A percentile compares a stretch with the other conserved stretches of the same genome.
Conservation (phyloP, 2,113 vertebrate species). For the Gracilinanus agilis region DNA sequence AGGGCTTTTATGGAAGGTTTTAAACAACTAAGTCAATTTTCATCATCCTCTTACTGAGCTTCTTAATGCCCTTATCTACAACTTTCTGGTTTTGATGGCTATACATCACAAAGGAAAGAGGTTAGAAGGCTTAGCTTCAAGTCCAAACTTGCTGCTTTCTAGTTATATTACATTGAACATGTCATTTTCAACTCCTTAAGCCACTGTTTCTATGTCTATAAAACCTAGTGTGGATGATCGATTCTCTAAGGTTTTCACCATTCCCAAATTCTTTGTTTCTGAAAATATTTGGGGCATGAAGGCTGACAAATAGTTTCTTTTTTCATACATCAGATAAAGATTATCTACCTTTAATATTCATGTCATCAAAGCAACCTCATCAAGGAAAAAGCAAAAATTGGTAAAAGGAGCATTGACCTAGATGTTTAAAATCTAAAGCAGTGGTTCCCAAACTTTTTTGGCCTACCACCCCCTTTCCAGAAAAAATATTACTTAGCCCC, state of each 20-base stretch:
- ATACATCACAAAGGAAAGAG: neutral
- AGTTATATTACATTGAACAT: neutral
- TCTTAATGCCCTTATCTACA: neutral
- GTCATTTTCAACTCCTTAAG: neutral
- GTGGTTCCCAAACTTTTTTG: too few species aligned
- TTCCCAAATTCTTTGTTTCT: neutral
- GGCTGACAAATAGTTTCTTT: neutral
- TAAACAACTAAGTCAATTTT: neutral
- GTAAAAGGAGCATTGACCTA: too few species aligned
- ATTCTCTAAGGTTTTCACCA: neutral
- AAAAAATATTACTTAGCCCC: too few species aligned
- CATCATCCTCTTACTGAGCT: neutral
- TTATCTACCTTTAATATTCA: accelerated
- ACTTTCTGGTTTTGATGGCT: neutral
- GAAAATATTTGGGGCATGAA: neutral
- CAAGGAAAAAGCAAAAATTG: neutral
- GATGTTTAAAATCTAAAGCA: too few species aligned
- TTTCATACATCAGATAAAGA: too few species aligned
- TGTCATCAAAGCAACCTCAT: neutral
- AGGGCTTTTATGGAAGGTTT: neutral
- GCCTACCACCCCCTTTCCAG: too few species aligned
- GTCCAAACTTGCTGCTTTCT: neutral
- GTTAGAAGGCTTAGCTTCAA: neutral
- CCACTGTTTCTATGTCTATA: neutral
- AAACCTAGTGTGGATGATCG: neutral